phyloP scores from a whole-genome alignment of 2,113 vertebrate genomes.

The Dipodomys spectabilis region DNA sequence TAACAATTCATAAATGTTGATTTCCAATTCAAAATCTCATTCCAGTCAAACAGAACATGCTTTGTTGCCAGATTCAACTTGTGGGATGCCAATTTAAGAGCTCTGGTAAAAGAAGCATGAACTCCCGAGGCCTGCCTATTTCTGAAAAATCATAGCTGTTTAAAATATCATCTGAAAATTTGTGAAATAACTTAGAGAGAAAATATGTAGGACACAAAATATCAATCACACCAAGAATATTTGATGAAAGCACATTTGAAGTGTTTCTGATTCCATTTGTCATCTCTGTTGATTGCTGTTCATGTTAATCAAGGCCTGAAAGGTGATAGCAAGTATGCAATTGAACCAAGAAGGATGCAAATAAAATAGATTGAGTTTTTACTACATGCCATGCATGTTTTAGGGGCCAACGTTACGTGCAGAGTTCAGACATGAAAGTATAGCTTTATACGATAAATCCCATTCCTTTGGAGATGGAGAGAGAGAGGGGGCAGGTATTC shows the following conservation, averaged over 20 bases:
- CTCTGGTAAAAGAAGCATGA: not conserved
- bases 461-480: not conserved
- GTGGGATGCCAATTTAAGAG: not conserved
- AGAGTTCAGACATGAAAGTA: not conserved
- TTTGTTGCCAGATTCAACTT: not conserved
- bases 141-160: not conserved
- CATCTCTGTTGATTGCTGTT: not conserved
- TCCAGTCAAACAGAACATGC: not conserved
- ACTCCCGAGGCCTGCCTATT: not conserved
- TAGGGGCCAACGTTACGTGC: not conserved
- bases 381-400: not conserved
- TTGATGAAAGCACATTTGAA: constrained; percentile 21
- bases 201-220: not conserved
- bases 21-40: not conserved
- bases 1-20: not conserved
- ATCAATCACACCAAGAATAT: not conserved
- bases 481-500: not conserved
- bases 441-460: not conserved
- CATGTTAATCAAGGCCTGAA: not conserved
- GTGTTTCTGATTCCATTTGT: not conserved
- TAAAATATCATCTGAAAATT: not conserved
- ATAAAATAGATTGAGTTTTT: not conserved
- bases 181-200: not conserved
- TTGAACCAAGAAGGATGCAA: constrained; percentile 10
- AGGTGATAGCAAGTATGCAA: not conserved